These are phyloP conservation scores for Rhynchophorus ferrugineus DNA, from an alignment of 1,140 invertebrate genomes.

Conservation along the genomic window DNA sequence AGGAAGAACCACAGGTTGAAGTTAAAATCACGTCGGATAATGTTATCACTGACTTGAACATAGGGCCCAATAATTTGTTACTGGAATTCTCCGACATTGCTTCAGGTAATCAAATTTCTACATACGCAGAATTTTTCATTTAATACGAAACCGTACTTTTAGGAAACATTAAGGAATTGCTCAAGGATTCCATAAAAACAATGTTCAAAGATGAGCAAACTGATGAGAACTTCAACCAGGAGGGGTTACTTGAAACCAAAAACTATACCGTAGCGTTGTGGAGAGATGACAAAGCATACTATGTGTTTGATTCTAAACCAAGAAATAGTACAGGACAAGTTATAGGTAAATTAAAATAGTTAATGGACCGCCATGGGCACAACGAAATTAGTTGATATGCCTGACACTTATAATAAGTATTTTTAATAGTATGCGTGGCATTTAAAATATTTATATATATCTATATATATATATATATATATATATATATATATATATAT, in stretches of 20 bases:
- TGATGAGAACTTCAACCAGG: slow-evolving; percentile 24
- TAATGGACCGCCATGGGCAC: not conserved
- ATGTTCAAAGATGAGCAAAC: slow-evolving; percentile 14
- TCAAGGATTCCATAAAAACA: slow-evolving; percentile 16
- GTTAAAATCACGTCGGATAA: slow-evolving; percentile 31
- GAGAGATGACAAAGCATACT: slow-evolving; percentile 31
- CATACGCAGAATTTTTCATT: not conserved
- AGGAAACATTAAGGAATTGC: slow-evolving; percentile 28
- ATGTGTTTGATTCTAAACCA: slow-evolving; percentile 37
- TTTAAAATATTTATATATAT: no score
- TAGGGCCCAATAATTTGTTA: slow-evolving; percentile 34
- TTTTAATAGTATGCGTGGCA: no score
- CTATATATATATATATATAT: no score
- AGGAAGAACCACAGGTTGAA: slow-evolving; percentile 13
- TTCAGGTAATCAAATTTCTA: slow-evolving; percentile 18
- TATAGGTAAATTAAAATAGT: slow-evolving; percentile 28
- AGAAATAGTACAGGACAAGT: slow-evolving; percentile 31
- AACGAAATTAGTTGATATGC: no score
- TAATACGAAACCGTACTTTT: not conserved
- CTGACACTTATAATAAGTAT: no score
- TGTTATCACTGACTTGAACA: slow-evolving; percentile 31
- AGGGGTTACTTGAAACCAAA: slow-evolving; percentile 29
- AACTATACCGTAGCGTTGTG: slow-evolving; percentile 31
- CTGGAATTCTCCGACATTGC: slow-evolving; percentile 23
- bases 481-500: no score